A percentile compares a stretch with the other conserved stretches of the same genome.
Evolutionary conservation across 2,797 vertebrate species (phyloP).

Genomic region (Phylloscopus collybita): DNA sequence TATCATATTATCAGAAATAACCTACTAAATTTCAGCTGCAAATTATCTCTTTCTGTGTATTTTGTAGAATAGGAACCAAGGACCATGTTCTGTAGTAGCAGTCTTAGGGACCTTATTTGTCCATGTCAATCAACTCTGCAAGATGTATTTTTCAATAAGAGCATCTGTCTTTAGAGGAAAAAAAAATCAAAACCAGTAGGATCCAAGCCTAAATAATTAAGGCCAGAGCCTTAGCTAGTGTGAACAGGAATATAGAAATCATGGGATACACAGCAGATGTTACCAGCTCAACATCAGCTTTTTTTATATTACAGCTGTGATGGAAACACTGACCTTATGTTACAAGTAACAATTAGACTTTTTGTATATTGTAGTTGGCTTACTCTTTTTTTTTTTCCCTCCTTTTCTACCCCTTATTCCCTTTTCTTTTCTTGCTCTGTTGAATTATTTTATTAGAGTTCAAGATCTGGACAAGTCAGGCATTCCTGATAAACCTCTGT

Average conservation of each 20-base stretch:
- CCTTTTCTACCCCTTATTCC: not conserved
- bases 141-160: constrained; percentile 1
- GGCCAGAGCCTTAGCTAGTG: constrained; percentile 23
- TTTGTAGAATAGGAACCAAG: not conserved
- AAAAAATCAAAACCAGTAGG: not conserved
- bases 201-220: constrained; percentile 41
- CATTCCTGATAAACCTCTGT: constrained; percentile 26
- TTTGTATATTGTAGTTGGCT: not conserved
- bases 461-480: constrained; percentile 10
- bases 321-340: constrained; percentile 15
- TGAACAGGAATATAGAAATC: constrained; percentile 34
- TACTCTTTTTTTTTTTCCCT: not conserved
- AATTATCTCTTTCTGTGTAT: not conserved
- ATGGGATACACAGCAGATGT: constrained; percentile 12
- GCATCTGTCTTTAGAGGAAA: not conserved
- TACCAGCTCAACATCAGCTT: constrained; percentile 13
- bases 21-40: not conserved
- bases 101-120: not conserved
- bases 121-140: not conserved
- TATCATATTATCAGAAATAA: not conserved
- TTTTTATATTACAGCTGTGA: constrained; percentile 22
- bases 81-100: not conserved
- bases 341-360: not conserved
- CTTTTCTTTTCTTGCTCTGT: not conserved
- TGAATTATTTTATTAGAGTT: constrained; percentile 24